Evolutionary conservation across 1,140 invertebrate species (phyloP).

Genomic region (Drosophila aff.): DNA sequence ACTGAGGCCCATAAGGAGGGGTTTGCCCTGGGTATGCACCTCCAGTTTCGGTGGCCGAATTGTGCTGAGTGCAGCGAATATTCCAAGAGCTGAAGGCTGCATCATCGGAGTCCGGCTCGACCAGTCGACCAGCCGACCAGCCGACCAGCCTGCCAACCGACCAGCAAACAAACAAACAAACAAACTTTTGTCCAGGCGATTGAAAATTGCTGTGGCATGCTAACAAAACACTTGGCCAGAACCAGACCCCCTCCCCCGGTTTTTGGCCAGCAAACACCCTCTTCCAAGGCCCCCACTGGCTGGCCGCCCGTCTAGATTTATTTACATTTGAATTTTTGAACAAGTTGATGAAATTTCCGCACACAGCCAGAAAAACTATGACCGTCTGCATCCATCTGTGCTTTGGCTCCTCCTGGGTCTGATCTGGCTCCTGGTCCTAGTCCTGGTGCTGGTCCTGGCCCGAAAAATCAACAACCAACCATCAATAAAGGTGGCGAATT

Average conservation of each 20-base stretch:
- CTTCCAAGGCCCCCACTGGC: not conserved
- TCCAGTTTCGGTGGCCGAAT: constrained; percentile 22
- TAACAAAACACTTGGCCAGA: constrained; percentile 73
- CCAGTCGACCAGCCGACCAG: constrained; percentile 1
- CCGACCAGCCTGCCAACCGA: constrained; percentile 27
- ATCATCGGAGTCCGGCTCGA: constrained; percentile 35
- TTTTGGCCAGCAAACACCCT: not conserved
- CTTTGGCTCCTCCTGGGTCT: constrained; percentile 23
- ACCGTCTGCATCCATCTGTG: constrained; percentile 40
- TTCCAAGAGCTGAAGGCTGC: constrained; percentile 45
- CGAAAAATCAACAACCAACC: constrained; percentile 54
- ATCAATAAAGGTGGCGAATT: constrained; percentile 81
- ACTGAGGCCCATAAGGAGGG: constrained; percentile 25
- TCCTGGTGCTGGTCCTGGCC: constrained; percentile 31
- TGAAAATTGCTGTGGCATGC: constrained; percentile 80
- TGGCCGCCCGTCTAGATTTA: constrained; percentile 70
- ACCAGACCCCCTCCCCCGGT: not conserved
- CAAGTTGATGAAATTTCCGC: constrained; percentile 80
- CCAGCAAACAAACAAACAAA: constrained; percentile 69
- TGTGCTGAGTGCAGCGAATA: constrained; percentile 77
- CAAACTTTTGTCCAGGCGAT: constrained; percentile 80
- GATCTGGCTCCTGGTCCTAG: constrained; percentile 17
- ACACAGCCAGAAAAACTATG: constrained; percentile 67
- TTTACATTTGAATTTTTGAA: constrained; percentile 84
- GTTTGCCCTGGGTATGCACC: constrained; percentile 6